A percentile compares a stretch with the other conserved stretches of the same genome.
These are phyloP conservation scores for Siniperca obscura DNA, from an alignment of 2,797 vertebrate species.

Conservation along the genomic window DNA sequence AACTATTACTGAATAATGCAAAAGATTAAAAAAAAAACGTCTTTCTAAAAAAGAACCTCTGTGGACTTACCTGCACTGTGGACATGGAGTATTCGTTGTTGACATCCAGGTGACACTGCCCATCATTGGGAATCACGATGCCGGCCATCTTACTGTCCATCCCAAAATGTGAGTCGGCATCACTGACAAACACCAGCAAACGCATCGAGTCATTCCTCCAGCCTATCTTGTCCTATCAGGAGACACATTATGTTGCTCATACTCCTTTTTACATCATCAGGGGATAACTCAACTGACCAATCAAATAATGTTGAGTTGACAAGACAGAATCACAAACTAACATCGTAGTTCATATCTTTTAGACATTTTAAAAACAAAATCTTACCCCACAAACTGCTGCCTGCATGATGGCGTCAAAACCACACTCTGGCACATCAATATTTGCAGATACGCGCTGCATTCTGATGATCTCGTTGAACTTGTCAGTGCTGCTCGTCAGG, in stretches of 20 bases:
- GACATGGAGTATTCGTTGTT: conserved; percentile 97
- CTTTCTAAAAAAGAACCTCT: background rate
- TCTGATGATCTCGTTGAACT: conserved; percentile 93
- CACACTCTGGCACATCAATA: conserved; percentile 92
- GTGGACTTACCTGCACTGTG: conserved; percentile 88
- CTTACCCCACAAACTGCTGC: conserved; percentile 96
- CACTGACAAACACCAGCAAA: conserved; percentile 96
- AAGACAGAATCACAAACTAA: conserved; percentile 5
- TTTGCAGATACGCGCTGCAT: conserved; percentile 92
- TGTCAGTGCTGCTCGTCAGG: conserved; percentile 90
- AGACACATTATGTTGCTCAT: conserved; percentile 50
- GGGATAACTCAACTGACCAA: background rate
- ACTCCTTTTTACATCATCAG: background rate
- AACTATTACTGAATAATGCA: background rate
- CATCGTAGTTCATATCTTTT: background rate
- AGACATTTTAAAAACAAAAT: background rate
- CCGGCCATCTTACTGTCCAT: conserved; percentile 99
- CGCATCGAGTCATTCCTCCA: conserved; percentile 98
- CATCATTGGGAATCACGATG: conserved; percentile 96
- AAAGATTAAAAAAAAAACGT: too few relatives aligned
- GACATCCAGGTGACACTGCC: conserved; percentile 94
- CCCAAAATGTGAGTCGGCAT: conserved; percentile 96
- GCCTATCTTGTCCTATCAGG: conserved; percentile 93
- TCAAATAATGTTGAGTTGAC: background rate
- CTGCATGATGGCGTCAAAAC: conserved; percentile 98